Base-by-base conservation (phyloP, 2,888 invertebrate genomes). In the Drosophila neoperkinsi region DNA sequence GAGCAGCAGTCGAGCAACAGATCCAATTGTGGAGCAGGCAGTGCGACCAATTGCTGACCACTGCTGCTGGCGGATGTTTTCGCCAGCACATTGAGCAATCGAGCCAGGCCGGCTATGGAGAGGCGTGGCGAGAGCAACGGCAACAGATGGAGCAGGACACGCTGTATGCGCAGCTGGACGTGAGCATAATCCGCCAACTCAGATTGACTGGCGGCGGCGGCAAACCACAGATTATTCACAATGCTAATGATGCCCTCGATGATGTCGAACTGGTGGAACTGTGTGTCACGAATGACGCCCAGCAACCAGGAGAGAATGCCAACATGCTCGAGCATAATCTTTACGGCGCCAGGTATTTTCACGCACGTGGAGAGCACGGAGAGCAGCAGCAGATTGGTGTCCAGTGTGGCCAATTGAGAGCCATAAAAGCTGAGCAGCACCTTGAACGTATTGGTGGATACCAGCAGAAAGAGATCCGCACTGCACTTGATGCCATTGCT, bases 381-480 rank as follows among this genome's bases (percentile, higher is more conserved):
- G 33, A 98, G 93, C 74, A 97, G 96, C 60, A 95, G 94, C 66
- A 96, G 94, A 92, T 95, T 96, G 1, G 94, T 94, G 73, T 94
- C 94, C 56, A 93, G 92, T 77, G 96, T 96, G n/a, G 96, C 94
- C 53, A 96, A 91, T 25, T 94, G 94, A 31, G 95, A 95, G 0
- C 94, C 94, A 90, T 95, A 96, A 89, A 96, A 96, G 80, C 96
- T 95, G 91, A 97, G 95, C 3, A 98, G 94, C 90, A 97, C 95
- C 92, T 97, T 97, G 79, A 97, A 95, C 13, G 96, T 95, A 93
- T 96, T 95, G 0, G 96, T 96, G 88, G 95, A 96, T 66, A 96
- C 95, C 28, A 96, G 95, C 4, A 97, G 94, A 60, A 95, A 94
- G 62, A 97, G 95, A 92, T 99, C 98, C 0, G 94, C 94, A 83